Conservation (phyloP, 2,888 invertebrate species). For the Melolontha melolontha region DNA sequence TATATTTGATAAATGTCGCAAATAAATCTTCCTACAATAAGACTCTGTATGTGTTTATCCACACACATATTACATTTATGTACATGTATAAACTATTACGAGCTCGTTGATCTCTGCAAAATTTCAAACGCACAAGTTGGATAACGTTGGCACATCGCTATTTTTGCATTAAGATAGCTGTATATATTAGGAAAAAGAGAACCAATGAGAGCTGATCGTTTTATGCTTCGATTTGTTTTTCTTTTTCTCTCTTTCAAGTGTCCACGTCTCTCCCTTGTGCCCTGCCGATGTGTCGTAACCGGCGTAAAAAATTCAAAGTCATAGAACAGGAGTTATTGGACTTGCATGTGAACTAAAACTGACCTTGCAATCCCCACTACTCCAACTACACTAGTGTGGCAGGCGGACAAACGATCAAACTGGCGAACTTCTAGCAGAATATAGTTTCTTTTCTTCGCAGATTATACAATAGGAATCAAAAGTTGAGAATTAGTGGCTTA, state of each 20-base stretch:
- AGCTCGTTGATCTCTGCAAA: too few species aligned
- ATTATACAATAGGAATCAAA: too few species aligned
- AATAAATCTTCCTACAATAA: too few species aligned
- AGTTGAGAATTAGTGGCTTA: too few species aligned
- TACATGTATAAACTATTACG: too few species aligned
- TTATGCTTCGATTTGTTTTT: not conserved
- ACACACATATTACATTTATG: too few species aligned
- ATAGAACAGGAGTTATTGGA: conserved; percentile 41
- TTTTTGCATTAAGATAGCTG: not conserved
- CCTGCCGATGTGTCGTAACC: conserved; percentile 17
- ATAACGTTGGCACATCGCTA: too few species aligned
- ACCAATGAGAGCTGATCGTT: not conserved
- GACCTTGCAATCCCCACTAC: conserved; percentile 43
- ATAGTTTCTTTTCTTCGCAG: not conserved
- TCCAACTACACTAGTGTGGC: not conserved
- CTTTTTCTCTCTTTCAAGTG: not conserved
- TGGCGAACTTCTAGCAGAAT: conserved; percentile 8
- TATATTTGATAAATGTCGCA: too few species aligned
- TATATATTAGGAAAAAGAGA: too few species aligned
- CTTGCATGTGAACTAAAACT: conserved; percentile 43
- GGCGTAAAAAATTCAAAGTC: conserved; percentile 33
- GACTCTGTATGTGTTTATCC: too few species aligned
- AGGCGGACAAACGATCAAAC: conserved; percentile 6
- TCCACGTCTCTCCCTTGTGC: not conserved
- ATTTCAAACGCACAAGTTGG: too few species aligned